Base-by-base conservation (phyloP, 2,888 invertebrate genomes). In the Heliconius charithonia region DNA sequence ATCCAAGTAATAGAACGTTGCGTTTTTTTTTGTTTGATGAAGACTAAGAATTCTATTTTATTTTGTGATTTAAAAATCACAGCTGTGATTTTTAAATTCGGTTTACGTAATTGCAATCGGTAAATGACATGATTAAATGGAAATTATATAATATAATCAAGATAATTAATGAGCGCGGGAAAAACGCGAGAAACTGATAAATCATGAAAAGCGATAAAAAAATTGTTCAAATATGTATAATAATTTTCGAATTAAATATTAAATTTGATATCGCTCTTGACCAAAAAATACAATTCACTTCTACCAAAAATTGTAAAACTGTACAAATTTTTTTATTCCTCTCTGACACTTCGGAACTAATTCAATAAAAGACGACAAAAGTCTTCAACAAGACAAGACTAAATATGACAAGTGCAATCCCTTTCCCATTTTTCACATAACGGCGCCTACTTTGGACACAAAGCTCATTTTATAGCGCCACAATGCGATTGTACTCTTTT, bases 401-500 rank as follows among this genome's bases (percentile, higher is more conserved):
- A 87, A 90, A 88, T 90, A 88, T 91, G 93, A 92, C 92, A 91
- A 93, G 90, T 91, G 87, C 88, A 87, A 93, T 92, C 92, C 90
- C 89, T 91, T 92, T 93, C 92, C 90, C 91, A 93, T 93, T 94
- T 94, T 92, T 92, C 90, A 92, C 87, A 89, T 91, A 92, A 93
- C 90, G 92, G 90, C 90, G 86, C 88, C 88, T 89, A 86, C 89
- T 90, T 88, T 85, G 89, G 88, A 87, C 90, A 93, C 92, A 94
- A 94, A 93, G 92, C 88, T 89, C 89, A 88, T 92, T 94, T 94
- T 92, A 93, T 92, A 88, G 89, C 90, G 86, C 90, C 89, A 93
- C 93, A 94, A 93, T 93, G 91, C 89, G 88, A 93, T 93, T 93
- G 93, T 94, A 89, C 92, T 92, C 94, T 93, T 92, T 88, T 94